These are phyloP conservation scores for Itoplectis maculator DNA, from an alignment of 2,888 invertebrate genomes.

Conservation along the genomic window DNA sequence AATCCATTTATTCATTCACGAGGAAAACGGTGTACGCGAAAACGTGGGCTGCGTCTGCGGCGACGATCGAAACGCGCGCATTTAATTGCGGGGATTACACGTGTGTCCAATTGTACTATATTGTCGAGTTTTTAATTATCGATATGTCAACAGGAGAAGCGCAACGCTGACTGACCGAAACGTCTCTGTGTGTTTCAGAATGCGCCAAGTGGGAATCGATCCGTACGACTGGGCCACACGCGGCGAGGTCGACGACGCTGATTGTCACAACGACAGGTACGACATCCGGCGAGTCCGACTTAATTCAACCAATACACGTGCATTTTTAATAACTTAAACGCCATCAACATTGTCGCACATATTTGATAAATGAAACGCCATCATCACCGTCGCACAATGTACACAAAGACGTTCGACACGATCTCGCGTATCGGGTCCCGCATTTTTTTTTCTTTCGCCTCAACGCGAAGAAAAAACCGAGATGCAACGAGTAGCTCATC, in stretches of 20 bases:
- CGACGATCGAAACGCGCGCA: conserved; percentile 15
- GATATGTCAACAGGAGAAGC: not conserved
- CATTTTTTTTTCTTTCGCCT: too few relatives aligned
- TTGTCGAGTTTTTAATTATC: conserved; percentile 9
- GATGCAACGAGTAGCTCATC: not conserved
- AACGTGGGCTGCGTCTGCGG: not conserved
- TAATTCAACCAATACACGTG: not conserved
- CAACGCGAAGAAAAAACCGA: conserved; percentile 9
- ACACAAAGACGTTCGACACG: not conserved
- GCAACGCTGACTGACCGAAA: not conserved
- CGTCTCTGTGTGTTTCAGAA: conserved; percentile 35
- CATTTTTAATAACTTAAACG: not conserved
- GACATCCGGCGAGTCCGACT: conserved; percentile 9
- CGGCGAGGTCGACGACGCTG: conserved; percentile 22
- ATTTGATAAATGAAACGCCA: not conserved
- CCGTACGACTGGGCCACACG: conserved; percentile 35
- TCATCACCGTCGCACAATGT: not conserved
- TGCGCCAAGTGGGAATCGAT: conserved; percentile 53
- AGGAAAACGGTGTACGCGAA: conserved; percentile 7
- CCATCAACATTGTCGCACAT: not conserved
- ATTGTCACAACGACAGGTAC: conserved; percentile 46
- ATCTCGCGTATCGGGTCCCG: not conserved
- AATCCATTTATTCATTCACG: conserved; percentile 22
- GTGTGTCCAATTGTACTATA: conserved; percentile 13
- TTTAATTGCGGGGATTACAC: conserved; percentile 22